phyloP scores from a whole-genome alignment of 2,113 vertebrate species.

The Ursus arctos region DNA sequence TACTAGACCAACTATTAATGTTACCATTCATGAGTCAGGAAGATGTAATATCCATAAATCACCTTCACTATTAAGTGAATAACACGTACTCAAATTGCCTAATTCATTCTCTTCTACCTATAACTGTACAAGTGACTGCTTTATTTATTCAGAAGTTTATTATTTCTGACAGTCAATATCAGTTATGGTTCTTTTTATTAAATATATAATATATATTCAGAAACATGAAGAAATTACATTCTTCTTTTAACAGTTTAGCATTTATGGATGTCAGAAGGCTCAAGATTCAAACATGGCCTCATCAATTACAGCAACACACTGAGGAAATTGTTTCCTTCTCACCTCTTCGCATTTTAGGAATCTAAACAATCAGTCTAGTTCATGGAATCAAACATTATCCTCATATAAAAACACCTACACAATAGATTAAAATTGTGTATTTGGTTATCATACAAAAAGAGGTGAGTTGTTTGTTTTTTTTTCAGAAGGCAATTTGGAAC shows the following conservation, averaged over 20 bases:
- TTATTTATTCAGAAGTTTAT: conserved; percentile 79
- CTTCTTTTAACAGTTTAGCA: conserved; percentile 46
- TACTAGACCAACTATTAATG: conserved; percentile 77
- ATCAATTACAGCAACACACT: conserved; percentile 46
- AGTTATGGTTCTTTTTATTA: conserved; percentile 80
- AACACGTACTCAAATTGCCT: conserved; percentile 72
- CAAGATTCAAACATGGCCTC: background rate
- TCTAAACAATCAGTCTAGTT: conserved; percentile 20
- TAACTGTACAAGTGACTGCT: conserved; percentile 66
- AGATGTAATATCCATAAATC: conserved; percentile 83
- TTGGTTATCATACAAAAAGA: background rate
- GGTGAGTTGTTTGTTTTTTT: background rate
- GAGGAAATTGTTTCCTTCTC: conserved; percentile 50
- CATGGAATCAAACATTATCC: background rate
- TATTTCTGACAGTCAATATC: conserved; percentile 80
- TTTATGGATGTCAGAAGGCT: conserved; percentile 33
- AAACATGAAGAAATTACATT: conserved; percentile 56
- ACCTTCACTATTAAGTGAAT: conserved; percentile 70
- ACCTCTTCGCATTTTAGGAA: background rate
- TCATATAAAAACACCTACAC: conserved; percentile 28
- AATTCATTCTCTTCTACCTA: conserved; percentile 75
- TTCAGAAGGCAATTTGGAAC: background rate
- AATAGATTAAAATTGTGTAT: background rate
- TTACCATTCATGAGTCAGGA: conserved; percentile 67
- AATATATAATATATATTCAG: conserved; percentile 55